Evolutionary conservation across 92 coral and sea anemone genomes (phyloP), one percentile per base, ranked within the genome.

Genomic region (Bergia sp.): DNA sequence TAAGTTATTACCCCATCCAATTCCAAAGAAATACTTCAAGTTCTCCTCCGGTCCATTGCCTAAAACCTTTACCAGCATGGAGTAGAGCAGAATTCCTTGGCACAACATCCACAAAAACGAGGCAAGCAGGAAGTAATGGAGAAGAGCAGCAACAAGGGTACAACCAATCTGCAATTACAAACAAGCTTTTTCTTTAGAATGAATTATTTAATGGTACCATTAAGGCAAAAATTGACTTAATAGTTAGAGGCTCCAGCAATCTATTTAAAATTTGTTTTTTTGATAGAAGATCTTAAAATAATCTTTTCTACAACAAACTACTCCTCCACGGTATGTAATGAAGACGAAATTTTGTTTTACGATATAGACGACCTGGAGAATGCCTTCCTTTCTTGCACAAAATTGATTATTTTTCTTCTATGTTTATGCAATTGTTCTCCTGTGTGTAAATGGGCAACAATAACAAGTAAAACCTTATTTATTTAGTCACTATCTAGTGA

Each of bases 91-190:
- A 2, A 90, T 88, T 0, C 92, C 96, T 85, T 93, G 93, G 39
- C 94, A 93, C 53, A 93, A 71, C 96, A 93, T 93, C 96, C 96
- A 93, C 12, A 89, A 91, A 74, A 93, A 93, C 49, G 93, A 88
- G 37, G 96, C 81, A 50, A 93, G 90, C 45, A 91, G 55, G 74
- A 88, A 93, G 89, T 77, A 93, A 73, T 93, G 96, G 7, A 93
- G 94, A 11, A 93, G 77, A 3, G 45, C 94, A 3, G 96, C 96
- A 8, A 93, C 78, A 37, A 85, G 91, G 7, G 85, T 90, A 66
- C 96, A 93, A 7, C 88, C 87, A 29, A 58, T 85, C 96, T 93
- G 87, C 37, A 89, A 47, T 13, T 11, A 57, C 3, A 57, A 57
- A 3, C 2, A 57, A 57, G 20, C 29, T 57, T 1, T 0, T 57